A percentile compares a stretch with the other conserved stretches of the same genome.
Evolutionary conservation across 1,140 invertebrate species (phyloP).

Genomic region (Stratiolaelaps scimitus): DNA sequence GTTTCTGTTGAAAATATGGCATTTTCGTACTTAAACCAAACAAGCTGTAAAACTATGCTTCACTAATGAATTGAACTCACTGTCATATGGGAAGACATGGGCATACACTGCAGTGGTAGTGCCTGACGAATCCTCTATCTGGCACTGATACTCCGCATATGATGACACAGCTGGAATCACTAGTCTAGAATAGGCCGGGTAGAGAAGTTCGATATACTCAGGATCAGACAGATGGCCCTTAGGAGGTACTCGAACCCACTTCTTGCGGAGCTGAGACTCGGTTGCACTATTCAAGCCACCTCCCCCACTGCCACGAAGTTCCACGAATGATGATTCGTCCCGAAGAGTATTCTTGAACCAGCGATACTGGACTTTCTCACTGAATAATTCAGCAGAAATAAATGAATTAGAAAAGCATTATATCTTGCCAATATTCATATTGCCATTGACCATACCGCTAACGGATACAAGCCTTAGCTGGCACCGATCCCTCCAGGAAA

Average conservation of each 20-base stretch:
- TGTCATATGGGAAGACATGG: constrained; percentile 11
- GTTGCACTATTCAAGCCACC: too few relatives aligned
- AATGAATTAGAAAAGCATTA: too few relatives aligned
- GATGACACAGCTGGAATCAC: constrained; percentile 7
- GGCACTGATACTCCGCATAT: constrained; percentile 14
- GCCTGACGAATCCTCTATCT: not conserved
- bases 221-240: not conserved
- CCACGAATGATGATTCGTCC: not conserved
- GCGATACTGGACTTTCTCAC: not conserved
- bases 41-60: too few relatives aligned
- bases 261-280: not conserved
- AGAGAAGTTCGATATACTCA: not conserved
- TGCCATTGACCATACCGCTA: too few relatives aligned
- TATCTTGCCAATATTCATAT: too few relatives aligned
- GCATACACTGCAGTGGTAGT: not conserved
- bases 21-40: too few relatives aligned
- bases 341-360: constrained; percentile 14
- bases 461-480: too few relatives aligned
- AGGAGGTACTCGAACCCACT: constrained; percentile 2
- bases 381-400: not conserved
- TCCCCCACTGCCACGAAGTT: too few relatives aligned
- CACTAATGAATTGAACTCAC: not conserved
- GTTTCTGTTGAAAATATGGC: too few relatives aligned
- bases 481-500: too few relatives aligned
- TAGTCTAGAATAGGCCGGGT: not conserved